These are phyloP conservation scores for Aporophyla lueneburgensis DNA, from an alignment of 2,888 invertebrate species.

Conservation along the genomic window DNA sequence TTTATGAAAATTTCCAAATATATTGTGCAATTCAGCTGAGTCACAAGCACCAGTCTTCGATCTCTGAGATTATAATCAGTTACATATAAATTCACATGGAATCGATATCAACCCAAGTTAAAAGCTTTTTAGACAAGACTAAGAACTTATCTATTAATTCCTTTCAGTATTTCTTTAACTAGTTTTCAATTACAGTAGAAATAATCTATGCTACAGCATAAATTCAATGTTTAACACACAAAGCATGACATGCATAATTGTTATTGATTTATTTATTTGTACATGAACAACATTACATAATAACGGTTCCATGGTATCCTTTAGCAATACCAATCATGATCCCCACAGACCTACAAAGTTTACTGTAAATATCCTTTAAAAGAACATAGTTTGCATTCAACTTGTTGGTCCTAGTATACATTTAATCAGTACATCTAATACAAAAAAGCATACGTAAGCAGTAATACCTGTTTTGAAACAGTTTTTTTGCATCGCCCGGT, in stretches of 20 bases:
- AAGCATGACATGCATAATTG: not conserved
- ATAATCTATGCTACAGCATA: not conserved
- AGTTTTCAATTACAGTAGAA: not conserved
- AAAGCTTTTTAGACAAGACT: no score
- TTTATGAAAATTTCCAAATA: conserved; percentile 12
- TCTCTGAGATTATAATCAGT: not conserved
- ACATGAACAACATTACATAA: no score
- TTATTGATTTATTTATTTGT: not conserved
- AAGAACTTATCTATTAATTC: not conserved
- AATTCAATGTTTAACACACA: not conserved
- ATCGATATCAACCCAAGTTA: not conserved
- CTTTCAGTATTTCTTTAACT: not conserved
- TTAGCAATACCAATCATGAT: not conserved
- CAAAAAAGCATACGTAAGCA: conserved; percentile 49
- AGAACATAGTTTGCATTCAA: conserved; percentile 19
- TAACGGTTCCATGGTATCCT: not conserved
- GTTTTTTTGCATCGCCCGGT: conserved; percentile 37
- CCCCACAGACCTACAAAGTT: not conserved
- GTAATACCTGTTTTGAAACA: conserved; percentile 52
- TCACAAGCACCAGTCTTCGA: not conserved
- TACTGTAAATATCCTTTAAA: not conserved
- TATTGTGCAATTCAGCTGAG: conserved; percentile 38
- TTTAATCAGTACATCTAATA: conserved; percentile 30
- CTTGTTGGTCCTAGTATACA: conserved; percentile 21
- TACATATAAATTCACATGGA: not conserved